A percentile compares a stretch with the other conserved stretches of the same genome.
phyloP scores from a whole-genome alignment of 2,113 vertebrate genomes.

The human (Homo sapiens) region DNA sequence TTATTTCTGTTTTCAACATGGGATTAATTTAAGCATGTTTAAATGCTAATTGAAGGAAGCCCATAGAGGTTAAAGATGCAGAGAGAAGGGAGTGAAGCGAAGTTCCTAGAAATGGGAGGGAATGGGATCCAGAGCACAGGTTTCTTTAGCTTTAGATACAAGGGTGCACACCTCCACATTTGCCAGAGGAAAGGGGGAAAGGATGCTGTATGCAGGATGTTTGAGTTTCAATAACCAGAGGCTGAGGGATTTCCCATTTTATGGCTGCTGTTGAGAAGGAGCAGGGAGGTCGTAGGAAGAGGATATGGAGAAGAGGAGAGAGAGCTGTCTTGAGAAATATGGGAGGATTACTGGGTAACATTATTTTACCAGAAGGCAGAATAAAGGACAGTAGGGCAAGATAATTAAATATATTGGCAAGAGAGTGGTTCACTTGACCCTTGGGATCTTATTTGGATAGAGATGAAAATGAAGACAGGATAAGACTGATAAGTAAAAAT shows the following conservation, averaged over 20 bases:
- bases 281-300: not conserved
- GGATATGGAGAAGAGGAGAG: not conserved
- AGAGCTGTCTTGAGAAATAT: not conserved
- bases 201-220: not conserved
- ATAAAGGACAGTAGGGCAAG: not conserved
- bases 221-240: not conserved
- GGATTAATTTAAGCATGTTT: not conserved
- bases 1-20: slow-evolving; percentile 22
- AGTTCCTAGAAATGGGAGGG: not conserved
- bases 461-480: not conserved
- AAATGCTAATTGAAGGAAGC: not conserved
- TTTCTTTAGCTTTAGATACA: not conserved
- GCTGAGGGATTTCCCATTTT: not conserved
- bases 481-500: not conserved
- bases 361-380: not conserved
- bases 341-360: not conserved
- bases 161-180: not conserved
- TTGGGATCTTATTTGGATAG: not conserved
- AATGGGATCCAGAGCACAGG: not conserved
- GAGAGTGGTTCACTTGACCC: not conserved
- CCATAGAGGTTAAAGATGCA: not conserved
- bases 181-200: not conserved
- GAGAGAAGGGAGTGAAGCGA: not conserved
- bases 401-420: not conserved
- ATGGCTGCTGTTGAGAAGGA: not conserved